Evolutionary conservation across 2,888 invertebrate genomes (phyloP), one percentile per base, ranked within the genome.

Genomic region (Barypeithes pellucidus): DNA sequence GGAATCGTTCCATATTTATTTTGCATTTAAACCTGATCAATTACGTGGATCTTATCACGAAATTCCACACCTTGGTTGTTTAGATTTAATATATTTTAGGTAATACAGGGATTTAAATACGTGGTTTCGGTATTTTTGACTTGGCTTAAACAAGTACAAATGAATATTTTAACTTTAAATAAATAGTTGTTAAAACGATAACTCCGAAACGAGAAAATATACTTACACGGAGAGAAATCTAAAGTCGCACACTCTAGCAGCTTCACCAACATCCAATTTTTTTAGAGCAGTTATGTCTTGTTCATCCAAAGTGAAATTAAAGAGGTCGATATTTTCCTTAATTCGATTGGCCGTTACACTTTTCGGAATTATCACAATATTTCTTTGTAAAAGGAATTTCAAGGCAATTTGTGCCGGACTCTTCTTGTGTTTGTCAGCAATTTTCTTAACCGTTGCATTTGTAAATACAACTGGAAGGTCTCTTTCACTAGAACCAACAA

Each of bases 301-400:
- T n/a, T 36, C 60, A 85, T 84, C 24, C 86, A 87, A 47, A 94
- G 82, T 85, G 83, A 94, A 94, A 84, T 92, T 91, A 84, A 93
- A 93, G 47, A 94, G 83, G 67, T 91, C 86, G 57, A 94, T 89
- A 82, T 96, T 96, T 86, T 94, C 90, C 81, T 89, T 88, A 20
- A 96, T 90, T 76, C 95, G 89, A 1, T 85, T 81, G 0, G 90
- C 86, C 83, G 92, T 92, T 4, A 92, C 91, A 84, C 95, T 95
- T 84, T 95, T 96, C 5, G 95, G 95, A 80, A 96, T 94, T 41
- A 91, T 91, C 4, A 89, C 89, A 33, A 95, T 85, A 11, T 91
- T 91, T 43, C 89, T 89, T 83, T 95, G 93, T 11, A 94, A 79
- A 14, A 90, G 87, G 85, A 91, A 91, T 54, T 93, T 89, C 0